phyloP scores from a whole-genome alignment of 2,113 vertebrate genomes.

The Upupa epops region DNA sequence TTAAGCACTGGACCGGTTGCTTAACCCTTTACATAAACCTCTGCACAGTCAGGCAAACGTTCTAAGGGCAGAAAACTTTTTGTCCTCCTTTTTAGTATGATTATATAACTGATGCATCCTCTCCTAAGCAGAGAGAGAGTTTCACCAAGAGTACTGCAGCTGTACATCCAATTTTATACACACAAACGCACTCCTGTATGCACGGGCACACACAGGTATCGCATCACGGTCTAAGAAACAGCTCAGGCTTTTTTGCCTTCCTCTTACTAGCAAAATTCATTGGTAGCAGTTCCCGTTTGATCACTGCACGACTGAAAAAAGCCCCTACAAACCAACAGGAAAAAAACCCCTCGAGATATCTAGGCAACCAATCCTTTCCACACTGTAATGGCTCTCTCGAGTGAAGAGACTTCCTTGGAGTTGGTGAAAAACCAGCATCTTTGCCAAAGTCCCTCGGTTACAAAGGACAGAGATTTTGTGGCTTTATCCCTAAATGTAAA shows the following conservation, averaged over 20 bases:
- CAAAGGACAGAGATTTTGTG: neutral
- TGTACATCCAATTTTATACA: neutral
- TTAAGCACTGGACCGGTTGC: neutral
- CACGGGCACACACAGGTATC: neutral
- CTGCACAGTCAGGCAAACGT: neutral
- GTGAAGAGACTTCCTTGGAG: neutral
- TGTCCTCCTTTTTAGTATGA: neutral
- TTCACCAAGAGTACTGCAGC: neutral
- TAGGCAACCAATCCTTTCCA: conserved; percentile 15
- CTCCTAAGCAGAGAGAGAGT: neutral
- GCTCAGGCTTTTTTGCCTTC: neutral
- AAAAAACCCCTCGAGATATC: neutral
- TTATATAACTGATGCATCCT: neutral
- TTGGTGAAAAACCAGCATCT: conserved; percentile 21
- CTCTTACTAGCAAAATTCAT: neutral
- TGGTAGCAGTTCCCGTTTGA: neutral
- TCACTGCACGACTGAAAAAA: neutral
- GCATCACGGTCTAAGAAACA: neutral
- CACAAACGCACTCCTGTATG: neutral
- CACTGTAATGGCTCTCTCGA: neutral
- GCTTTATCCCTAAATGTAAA: neutral
- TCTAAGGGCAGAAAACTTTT: neutral
- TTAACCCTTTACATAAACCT: neutral
- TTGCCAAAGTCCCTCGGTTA: neutral
- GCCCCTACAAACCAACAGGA: no score